These are phyloP conservation scores for Microchrysa polita DNA, from an alignment of 2,888 invertebrate species.

Conservation along the genomic window DNA sequence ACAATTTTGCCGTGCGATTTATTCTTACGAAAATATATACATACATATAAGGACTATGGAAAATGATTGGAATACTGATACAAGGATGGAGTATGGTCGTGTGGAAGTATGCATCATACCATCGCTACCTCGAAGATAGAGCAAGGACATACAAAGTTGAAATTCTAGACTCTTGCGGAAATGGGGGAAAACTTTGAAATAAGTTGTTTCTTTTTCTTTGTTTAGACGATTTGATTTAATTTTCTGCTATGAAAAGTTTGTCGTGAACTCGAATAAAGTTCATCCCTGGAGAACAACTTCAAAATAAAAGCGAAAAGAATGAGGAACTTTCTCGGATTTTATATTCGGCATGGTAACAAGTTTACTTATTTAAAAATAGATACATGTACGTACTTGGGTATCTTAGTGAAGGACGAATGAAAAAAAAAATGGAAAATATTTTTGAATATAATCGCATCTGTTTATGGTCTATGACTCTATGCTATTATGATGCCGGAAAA, in stretches of 20 bases:
- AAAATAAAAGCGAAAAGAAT: too few relatives aligned
- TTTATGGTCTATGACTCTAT: too few relatives aligned
- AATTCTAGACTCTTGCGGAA: constrained; percentile 36
- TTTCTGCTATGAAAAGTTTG: constrained; percentile 31
- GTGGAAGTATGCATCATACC: neutral
- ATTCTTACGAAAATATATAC: too few relatives aligned
- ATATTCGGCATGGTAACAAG: constrained; percentile 3
- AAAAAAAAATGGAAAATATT: too few relatives aligned
- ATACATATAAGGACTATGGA: too few relatives aligned
- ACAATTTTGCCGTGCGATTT: too few relatives aligned
- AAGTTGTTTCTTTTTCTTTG: constrained; percentile 39
- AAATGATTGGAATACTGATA: neutral
- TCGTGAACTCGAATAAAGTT: neutral
- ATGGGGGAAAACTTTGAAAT: constrained; percentile 41
- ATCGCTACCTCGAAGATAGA: neutral
- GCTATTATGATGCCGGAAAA: too few relatives aligned
- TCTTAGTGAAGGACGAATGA: neutral
- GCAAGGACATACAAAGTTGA: constrained; percentile 1
- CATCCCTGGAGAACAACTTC: too few relatives aligned
- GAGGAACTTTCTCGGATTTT: too few relatives aligned
- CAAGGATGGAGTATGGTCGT: constrained; percentile 5
- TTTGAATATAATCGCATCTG: too few relatives aligned
- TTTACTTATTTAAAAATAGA: constrained; percentile 2
- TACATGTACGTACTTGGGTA: neutral
- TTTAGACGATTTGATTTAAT: constrained; percentile 39